phyloP scores from a whole-genome alignment of 2,797 vertebrate genomes.

The Vespertilio murinus region DNA sequence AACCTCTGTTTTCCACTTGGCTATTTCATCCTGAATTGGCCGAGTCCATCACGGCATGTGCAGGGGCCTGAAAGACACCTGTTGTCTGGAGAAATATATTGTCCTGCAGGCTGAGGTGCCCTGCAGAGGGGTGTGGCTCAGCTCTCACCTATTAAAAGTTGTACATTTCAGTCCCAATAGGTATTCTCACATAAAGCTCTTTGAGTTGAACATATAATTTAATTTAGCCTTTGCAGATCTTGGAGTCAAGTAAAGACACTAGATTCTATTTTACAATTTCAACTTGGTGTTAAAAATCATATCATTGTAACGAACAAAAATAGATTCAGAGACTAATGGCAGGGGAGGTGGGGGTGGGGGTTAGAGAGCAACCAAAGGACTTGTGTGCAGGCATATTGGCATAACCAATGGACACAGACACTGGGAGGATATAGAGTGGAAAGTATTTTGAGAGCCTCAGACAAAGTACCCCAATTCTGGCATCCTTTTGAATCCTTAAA shows the following conservation, averaged over 20 bases:
- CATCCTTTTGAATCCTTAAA: not conserved
- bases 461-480: not conserved
- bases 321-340: too few relatives aligned
- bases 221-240: conserved; percentile 8
- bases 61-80: not conserved
- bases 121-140: not conserved
- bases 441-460: not conserved
- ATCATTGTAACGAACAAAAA: not conserved
- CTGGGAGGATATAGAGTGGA: not conserved
- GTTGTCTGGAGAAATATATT: not conserved
- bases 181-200: not conserved
- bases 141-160: not conserved
- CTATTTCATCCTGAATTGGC: not conserved
- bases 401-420: too few relatives aligned
- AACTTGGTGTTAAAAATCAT: not conserved
- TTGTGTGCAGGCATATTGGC: too few relatives aligned
- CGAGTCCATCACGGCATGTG: accelerated
- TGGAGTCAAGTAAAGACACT: not conserved
- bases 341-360: too few relatives aligned
- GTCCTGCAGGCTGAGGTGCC: too few relatives aligned
- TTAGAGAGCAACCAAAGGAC: too few relatives aligned
- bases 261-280: conserved; percentile 9
- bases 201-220: not conserved
- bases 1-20: not conserved
- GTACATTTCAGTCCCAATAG: not conserved